phyloP scores from a whole-genome alignment of 2,888 invertebrate genomes.

The Drosophila infuscata region DNA sequence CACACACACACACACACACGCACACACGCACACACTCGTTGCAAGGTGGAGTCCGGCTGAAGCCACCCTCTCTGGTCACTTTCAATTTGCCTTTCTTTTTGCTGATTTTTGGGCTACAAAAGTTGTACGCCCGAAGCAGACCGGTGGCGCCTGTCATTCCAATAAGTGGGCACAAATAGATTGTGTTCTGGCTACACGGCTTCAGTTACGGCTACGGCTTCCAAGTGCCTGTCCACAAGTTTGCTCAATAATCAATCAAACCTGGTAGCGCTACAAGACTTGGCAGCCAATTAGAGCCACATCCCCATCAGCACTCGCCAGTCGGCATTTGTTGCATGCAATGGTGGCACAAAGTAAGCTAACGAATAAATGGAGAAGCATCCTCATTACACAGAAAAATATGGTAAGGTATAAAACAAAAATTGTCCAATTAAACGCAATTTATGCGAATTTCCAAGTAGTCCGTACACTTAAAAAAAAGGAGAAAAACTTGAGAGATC shows the following conservation, averaged over 20 bases:
- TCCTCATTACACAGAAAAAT: slow-evolving; percentile 35
- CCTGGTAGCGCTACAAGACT: slow-evolving; percentile 44
- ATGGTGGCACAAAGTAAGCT: slow-evolving; percentile 47
- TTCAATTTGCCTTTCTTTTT: slow-evolving; percentile 76
- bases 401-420: slow-evolving; percentile 65
- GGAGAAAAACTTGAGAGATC: neutral
- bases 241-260: slow-evolving; percentile 85
- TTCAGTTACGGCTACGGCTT: slow-evolving; percentile 17
- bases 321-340: slow-evolving; percentile 51
- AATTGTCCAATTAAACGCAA: slow-evolving; percentile 83
- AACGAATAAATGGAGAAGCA: slow-evolving; percentile 9
- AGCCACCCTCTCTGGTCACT: slow-evolving; percentile 66
- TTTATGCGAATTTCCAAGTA: slow-evolving; percentile 79
- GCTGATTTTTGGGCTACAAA: slow-evolving; percentile 58
- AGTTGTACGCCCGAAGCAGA: slow-evolving; percentile 47
- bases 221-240: slow-evolving; percentile 84
- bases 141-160: slow-evolving; percentile 63
- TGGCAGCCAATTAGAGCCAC: slow-evolving; percentile 58
- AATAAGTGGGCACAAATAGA: slow-evolving; percentile 85
- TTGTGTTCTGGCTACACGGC: slow-evolving; percentile 68
- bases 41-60: slow-evolving; percentile 3
- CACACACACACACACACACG: slow-evolving; percentile 37
- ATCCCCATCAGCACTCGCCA: slow-evolving; percentile 15
- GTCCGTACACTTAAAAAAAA: slow-evolving; percentile 13
- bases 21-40: slow-evolving; percentile 5